A percentile compares a stretch with the other conserved stretches of the same genome.
phyloP scores from a whole-genome alignment of 1,140 invertebrate species.

The Caligus rogercresseyi region DNA sequence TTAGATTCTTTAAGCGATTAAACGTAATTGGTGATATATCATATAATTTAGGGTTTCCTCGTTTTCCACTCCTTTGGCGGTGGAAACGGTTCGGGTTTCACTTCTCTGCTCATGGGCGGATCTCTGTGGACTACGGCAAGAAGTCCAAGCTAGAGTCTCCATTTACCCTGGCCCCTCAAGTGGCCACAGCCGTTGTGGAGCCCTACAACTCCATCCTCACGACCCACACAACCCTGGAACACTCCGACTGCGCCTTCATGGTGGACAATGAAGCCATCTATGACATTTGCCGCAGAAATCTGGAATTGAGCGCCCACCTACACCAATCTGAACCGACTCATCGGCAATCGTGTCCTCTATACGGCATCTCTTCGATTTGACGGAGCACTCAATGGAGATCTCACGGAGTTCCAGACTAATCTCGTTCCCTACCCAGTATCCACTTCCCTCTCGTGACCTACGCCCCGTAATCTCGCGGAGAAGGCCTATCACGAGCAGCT shows the following conservation, averaged over 20 bases:
- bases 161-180: slow-evolving; percentile 73
- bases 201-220: slow-evolving; percentile 50
- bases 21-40: slow-evolving; percentile 30
- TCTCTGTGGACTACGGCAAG: slow-evolving; percentile 74
- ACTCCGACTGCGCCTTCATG: slow-evolving; percentile 49
- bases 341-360: slow-evolving; percentile 47
- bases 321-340: slow-evolving; percentile 48
- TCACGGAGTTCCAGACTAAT: slow-evolving; percentile 40
- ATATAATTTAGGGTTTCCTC: slow-evolving; percentile 40
- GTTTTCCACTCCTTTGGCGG: slow-evolving; percentile 73
- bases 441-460: slow-evolving; percentile 52
- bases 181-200: slow-evolving; percentile 46
- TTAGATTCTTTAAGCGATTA: too few species aligned
- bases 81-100: slow-evolving; percentile 64
- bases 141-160: slow-evolving; percentile 74
- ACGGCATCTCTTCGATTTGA: slow-evolving; percentile 40
- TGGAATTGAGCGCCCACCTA: slow-evolving; percentile 44
- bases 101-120: slow-evolving; percentile 66
- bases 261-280: slow-evolving; percentile 55
- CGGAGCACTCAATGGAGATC: slow-evolving; percentile 40
- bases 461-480: slow-evolving; percentile 49
- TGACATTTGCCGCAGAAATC: slow-evolving; percentile 43
- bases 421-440: slow-evolving; percentile 44
- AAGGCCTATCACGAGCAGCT: slow-evolving; percentile 53
- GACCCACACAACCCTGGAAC: slow-evolving; percentile 48